Base-by-base conservation (phyloP, 2,888 invertebrate species). In the Crocallis elinguaria region DNA sequence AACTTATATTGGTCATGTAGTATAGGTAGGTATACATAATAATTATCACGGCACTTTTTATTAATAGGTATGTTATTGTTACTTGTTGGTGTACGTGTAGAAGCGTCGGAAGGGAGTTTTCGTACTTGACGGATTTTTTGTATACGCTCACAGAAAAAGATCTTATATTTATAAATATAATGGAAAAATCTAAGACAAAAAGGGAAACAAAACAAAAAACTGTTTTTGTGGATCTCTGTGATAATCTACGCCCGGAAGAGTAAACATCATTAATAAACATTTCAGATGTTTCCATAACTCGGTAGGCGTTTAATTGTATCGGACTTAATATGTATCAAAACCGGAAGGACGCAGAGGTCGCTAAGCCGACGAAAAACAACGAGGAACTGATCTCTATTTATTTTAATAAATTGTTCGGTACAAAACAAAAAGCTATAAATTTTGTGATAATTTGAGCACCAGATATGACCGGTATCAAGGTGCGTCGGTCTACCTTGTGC, bases 371-470 rank as follows among this genome's bases (percentile, higher is more conserved):
- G 64, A 66, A 67, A 76, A 70, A 62, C 37, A 42, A 57, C 27
- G 67, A 74, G 75, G 77, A 81, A 80, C 70, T 66, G 56, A 32
- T 16, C 7, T n/a, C 48, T 57, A 69, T 68, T 58, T 48, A 60
- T 56, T 67, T 54, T 69, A 67, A 69, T 72, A 61, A 71, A 72
- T 75, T 67, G 74, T 75, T 72, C 60, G 23, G 36, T 72, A 56
- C 19, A 57, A 46, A 48, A 60, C 25, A 53, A 46, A 60, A 55
- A 38, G n/a, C 46, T 39, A 42, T 57, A 29, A 35, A 48, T 44
- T 38, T 36, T 38, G 36, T 46, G 37, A 48, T 48, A 41, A 51
- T 52, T 44, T 41, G 54, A 45, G 44, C 32, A 43, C 42, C 56
- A 37, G 32, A 42, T 57, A 49, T 36, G 54, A 49, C 43, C 29